Conservation (phyloP, 2,888 invertebrate genomes). For the Apotomis turbidana region DNA sequence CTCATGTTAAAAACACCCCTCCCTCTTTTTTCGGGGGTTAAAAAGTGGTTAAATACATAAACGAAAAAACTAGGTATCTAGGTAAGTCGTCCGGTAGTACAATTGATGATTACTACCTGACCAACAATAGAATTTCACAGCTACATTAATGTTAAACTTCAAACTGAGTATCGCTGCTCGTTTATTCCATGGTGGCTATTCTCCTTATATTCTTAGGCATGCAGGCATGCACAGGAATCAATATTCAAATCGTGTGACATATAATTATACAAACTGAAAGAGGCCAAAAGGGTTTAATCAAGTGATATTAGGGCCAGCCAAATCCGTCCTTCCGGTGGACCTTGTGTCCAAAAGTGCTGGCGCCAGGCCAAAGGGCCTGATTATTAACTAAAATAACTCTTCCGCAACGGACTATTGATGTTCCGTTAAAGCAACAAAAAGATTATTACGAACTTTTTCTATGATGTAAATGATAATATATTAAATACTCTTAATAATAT, state of each 20-base stretch:
- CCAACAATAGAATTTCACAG: too few species aligned
- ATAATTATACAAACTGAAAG: background rate
- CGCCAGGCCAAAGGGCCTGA: constrained; percentile 28
- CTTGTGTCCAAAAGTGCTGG: constrained; percentile 38
- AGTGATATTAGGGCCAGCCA: constrained; percentile 21
- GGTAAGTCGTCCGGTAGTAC: too few species aligned
- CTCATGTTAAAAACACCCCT: too few species aligned
- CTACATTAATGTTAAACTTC: too few species aligned
- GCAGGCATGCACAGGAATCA: background rate
- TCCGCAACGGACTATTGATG: constrained; percentile 13
- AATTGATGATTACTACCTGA: too few species aligned
- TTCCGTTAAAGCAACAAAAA: background rate
- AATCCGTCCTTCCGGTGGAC: constrained; percentile 39
- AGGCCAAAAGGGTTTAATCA: constrained; percentile 8
- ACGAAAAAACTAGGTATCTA: too few species aligned
- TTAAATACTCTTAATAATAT: too few species aligned
- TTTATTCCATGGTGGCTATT: too few species aligned
- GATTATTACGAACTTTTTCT: background rate
- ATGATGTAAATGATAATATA: too few species aligned
- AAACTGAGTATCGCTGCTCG: too few species aligned
- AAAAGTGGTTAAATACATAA: too few species aligned
- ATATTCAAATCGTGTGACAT: background rate
- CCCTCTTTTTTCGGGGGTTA: too few species aligned
- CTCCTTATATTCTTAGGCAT: background rate
- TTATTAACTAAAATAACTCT: constrained; percentile 21